Conservation (phyloP, 1,140 invertebrate genomes). For the Charaxes varanes region DNA sequence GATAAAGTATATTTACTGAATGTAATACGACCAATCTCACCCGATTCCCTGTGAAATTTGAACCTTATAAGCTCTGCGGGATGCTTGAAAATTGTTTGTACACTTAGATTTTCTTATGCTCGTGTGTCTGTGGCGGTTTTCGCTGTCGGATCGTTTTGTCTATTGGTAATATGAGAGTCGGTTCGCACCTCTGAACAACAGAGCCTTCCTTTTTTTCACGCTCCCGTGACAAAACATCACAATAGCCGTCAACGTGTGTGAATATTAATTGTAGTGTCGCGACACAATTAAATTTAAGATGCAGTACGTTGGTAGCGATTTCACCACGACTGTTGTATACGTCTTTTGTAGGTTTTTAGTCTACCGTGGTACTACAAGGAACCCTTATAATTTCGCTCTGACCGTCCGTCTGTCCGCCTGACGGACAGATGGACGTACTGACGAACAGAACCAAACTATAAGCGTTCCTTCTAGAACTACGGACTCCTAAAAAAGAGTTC, state of each 20-base stretch:
- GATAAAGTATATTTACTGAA: conserved; percentile 50
- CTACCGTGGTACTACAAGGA: too few species aligned
- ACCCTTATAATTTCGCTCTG: too few species aligned
- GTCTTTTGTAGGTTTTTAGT: too few species aligned
- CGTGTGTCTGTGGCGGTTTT: conserved; percentile 27
- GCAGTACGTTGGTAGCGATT: too few species aligned
- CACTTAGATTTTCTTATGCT: conserved; percentile 12
- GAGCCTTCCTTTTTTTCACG: conserved; percentile 55
- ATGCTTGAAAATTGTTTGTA: conserved; percentile 22
- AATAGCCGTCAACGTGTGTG: conserved; percentile 34
- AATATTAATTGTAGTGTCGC: conserved; percentile 44
- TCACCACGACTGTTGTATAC: too few species aligned
- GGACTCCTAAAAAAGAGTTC: too few species aligned
- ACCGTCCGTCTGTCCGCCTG: too few species aligned
- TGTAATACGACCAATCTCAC: conserved; percentile 32
- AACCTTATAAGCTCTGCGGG: conserved; percentile 23
- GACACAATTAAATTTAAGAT: conserved; percentile 46
- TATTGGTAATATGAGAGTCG: conserved; percentile 69
- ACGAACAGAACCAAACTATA: too few species aligned
- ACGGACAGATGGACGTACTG: too few species aligned
- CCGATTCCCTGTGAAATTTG: conserved; percentile 23
- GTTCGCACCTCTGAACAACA: conserved; percentile 68
- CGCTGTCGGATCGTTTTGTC: conserved; percentile 59
- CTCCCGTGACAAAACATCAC: conserved; percentile 49
- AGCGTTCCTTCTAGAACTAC: too few species aligned